Evolutionary conservation across 2,113 vertebrate species (phyloP).

Genomic region (Aegotheles bennettii): DNA sequence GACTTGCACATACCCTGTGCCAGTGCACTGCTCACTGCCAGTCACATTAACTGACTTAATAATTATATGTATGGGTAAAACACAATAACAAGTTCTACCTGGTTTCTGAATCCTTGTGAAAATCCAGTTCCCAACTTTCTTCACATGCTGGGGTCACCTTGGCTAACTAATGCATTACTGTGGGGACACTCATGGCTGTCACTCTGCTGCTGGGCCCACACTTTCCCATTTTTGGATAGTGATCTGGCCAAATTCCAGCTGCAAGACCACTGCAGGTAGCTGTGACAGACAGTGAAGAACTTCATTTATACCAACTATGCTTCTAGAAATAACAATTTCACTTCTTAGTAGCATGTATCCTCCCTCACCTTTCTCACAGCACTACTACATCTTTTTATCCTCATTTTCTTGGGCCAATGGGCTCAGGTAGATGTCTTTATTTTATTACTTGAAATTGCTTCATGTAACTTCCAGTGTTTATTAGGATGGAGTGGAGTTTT

Average conservation of each 20-base stretch:
- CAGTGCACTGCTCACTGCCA: not conserved
- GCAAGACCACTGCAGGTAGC: not conserved
- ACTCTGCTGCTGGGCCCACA: not conserved
- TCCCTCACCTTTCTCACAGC: not conserved
- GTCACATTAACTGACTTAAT: not conserved
- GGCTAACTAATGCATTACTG: accelerated
- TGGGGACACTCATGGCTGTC: not conserved
- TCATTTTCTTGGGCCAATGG: accelerated
- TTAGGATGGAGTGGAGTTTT: not conserved
- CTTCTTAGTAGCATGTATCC: not conserved
- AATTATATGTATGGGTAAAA: not conserved
- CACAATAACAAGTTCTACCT: not conserved
- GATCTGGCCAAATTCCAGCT: not conserved
- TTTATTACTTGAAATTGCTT: not conserved
- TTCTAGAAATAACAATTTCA: not conserved
- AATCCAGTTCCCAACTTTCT: not conserved
- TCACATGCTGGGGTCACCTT: not conserved
- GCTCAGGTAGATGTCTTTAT: not conserved
- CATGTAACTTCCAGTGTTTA: not conserved
- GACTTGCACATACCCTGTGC: not conserved
- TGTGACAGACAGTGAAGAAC: not conserved
- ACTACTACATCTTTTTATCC: not conserved
- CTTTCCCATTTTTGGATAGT: accelerated
- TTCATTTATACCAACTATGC: accelerated
- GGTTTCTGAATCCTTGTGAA: not conserved